These are phyloP conservation scores for Apoderus coryli DNA, from an alignment of 2,888 invertebrate species.

Conservation along the genomic window DNA sequence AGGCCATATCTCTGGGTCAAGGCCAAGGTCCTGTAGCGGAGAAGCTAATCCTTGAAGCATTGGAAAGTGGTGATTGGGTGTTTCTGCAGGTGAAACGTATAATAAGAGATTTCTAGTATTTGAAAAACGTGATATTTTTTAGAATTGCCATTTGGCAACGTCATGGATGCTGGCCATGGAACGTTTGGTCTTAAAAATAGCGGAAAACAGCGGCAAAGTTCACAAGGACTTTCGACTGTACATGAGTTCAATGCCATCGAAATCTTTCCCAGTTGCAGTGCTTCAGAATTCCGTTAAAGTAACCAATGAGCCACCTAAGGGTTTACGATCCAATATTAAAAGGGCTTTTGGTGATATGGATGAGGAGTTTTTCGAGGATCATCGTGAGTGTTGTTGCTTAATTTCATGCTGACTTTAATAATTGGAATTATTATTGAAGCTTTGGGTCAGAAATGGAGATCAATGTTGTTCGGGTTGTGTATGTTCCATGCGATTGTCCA, in stretches of 20 bases:
- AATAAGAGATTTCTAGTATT: no score
- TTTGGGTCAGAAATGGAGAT: slow-evolving; percentile 52
- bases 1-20: slow-evolving; percentile 77
- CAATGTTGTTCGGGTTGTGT: slow-evolving; percentile 66
- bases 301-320: slow-evolving; percentile 89
- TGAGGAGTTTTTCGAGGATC: slow-evolving; percentile 65
- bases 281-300: slow-evolving; percentile 88
- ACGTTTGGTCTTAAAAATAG: slow-evolving; percentile 56
- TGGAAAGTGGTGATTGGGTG: slow-evolving; percentile 71
- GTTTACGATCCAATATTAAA: slow-evolving; percentile 75
- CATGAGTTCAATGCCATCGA: slow-evolving; percentile 81
- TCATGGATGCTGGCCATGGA: slow-evolving; percentile 87
- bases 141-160: slow-evolving; percentile 87
- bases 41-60: slow-evolving; percentile 56
- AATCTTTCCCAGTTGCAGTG: slow-evolving; percentile 76
- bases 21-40: slow-evolving; percentile 87
- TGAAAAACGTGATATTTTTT: slow-evolving; percentile 25
- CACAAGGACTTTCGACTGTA: slow-evolving; percentile 66
- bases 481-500: slow-evolving; percentile 91
- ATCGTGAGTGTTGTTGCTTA: slow-evolving; percentile 37
- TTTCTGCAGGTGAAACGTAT: slow-evolving; percentile 64
- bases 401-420: neutral
- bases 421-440: slow-evolving; percentile 31
- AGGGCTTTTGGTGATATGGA: slow-evolving; percentile 67
- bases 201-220: slow-evolving; percentile 47